Conservation (phyloP, 2,113 vertebrate species). For the Amia ocellicauda region DNA sequence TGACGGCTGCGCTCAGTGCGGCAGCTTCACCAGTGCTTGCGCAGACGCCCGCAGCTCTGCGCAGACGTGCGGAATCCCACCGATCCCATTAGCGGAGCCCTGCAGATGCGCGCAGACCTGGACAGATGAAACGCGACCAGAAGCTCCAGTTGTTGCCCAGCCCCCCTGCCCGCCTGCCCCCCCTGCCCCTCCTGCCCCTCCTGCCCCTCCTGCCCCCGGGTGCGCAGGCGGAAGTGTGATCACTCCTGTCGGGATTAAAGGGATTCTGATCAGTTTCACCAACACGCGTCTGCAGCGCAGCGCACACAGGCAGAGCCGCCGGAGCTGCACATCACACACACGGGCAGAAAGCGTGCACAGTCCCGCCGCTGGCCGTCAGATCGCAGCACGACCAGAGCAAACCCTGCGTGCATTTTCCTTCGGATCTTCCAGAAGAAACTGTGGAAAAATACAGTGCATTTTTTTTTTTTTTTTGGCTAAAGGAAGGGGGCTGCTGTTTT, state of each 20-base stretch:
- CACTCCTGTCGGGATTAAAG: constrained; percentile 70
- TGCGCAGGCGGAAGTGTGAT: constrained; percentile 64
- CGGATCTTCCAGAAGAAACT: constrained; percentile 21
- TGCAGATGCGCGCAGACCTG: no score
- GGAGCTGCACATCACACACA: background rate
- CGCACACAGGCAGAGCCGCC: background rate
- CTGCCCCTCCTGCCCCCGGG: constrained; percentile 48
- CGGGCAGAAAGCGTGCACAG: background rate
- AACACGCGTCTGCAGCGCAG: constrained; percentile 35
- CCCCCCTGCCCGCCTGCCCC: background rate
- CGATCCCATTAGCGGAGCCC: no score
- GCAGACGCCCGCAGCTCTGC: no score
- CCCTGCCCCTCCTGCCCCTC: constrained; percentile 24
- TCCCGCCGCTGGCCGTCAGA: background rate
- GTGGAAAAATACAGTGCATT: constrained; percentile 40
- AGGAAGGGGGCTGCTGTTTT: constrained; percentile 18
- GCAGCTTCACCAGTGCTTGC: no score
- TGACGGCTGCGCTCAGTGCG: no score
- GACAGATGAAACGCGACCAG: no score
- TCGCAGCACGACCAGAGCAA: background rate
- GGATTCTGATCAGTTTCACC: constrained; percentile 61
- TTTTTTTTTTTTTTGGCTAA: no score
- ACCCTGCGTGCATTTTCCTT: constrained; percentile 9
- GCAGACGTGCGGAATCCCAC: no score
- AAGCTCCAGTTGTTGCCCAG: no score